Conservation (phyloP, 2,797 vertebrate species). For the Halcyon chelicuti region DNA sequence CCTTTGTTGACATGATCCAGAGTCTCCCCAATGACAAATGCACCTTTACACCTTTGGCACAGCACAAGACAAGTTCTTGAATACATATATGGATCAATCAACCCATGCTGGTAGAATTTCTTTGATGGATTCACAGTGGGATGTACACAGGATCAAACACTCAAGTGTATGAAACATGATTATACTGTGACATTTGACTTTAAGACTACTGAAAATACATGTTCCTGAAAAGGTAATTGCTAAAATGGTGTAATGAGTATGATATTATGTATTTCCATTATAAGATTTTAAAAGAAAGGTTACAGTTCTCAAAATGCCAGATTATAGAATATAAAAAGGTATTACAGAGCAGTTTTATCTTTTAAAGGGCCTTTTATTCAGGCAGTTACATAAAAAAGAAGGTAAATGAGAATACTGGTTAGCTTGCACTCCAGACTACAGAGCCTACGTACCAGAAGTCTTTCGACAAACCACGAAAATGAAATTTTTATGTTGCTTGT, state of each 20-base stretch:
- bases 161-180: neutral
- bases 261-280: constrained; percentile 6
- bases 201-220: constrained; percentile 20
- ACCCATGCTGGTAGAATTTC: neutral
- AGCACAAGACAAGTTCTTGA: neutral
- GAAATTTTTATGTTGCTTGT: neutral
- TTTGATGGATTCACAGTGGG: neutral
- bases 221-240: constrained; percentile 13
- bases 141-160: neutral
- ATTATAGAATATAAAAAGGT: constrained; percentile 7
- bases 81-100: neutral
- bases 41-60: neutral
- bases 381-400: neutral
- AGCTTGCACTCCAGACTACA: neutral
- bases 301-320: constrained; percentile 13
- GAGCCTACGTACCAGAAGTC: neutral
- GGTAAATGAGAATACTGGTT: neutral
- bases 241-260: neutral
- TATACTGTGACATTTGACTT: constrained; percentile 15
- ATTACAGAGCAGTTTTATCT: neutral
- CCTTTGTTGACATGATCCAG: neutral
- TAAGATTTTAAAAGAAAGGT: constrained; percentile 33
- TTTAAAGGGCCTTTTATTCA: neutral
- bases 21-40: neutral
- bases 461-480: neutral